phyloP scores from a whole-genome alignment of 1,140 invertebrate genomes.

The Scylla paramamosain region DNA sequence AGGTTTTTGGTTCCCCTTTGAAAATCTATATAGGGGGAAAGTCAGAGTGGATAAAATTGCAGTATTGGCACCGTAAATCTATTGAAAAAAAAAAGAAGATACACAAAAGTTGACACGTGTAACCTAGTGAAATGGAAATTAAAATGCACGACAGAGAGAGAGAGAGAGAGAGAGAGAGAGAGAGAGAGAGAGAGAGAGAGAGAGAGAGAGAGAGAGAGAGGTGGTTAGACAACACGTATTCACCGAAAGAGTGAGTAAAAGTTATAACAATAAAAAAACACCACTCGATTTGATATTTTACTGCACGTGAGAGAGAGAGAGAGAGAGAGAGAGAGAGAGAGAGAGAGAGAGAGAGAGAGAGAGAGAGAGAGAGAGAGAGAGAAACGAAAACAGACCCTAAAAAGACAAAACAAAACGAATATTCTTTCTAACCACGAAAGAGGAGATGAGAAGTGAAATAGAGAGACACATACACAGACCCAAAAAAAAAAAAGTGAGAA shows the following conservation, averaged over 20 bases:
- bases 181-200: not conserved
- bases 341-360: slow-evolving; percentile 8
- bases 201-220: slow-evolving; percentile 5
- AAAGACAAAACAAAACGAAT: not conserved
- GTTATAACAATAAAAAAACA: not conserved
- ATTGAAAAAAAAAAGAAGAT: no score
- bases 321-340: not conserved
- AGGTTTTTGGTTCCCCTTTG: no score
- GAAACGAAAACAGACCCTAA: not conserved
- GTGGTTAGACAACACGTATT: not conserved
- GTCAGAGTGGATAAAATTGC: no score
- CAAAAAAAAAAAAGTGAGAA: not conserved
- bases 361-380: slow-evolving; percentile 43
- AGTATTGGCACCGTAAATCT: no score
- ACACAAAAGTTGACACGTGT: no score
- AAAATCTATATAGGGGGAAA: no score
- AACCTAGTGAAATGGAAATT: no score
- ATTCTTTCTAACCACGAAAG: not conserved
- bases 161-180: not conserved
- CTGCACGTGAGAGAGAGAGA: not conserved
- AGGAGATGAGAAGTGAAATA: not conserved
- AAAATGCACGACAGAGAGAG: not conserved
- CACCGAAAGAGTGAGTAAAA: not conserved
- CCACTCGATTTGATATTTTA: not conserved
- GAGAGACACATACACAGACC: not conserved